Base-by-base conservation (phyloP, 1,140 invertebrate species). In the Metopolophium dirhodum region DNA sequence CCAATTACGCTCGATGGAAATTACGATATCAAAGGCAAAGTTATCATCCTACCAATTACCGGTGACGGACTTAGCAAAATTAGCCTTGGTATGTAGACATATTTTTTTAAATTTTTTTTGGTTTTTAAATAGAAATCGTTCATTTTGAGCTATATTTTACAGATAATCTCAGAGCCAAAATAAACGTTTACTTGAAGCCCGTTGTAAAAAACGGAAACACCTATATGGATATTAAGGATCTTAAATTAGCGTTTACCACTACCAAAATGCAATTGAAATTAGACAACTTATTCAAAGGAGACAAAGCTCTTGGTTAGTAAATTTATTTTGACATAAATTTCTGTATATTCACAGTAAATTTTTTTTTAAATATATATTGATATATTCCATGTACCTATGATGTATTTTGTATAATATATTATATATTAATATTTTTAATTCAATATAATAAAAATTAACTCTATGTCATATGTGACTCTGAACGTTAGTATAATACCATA, bases 241-340 rank as follows among this genome's bases (percentile, higher is more conserved):
- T 94, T 20, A 49, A 93, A 37, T 94, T 94, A 30, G 85, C 86
- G 9, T 94, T 95, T 45, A 94, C 83, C 37, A 94, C 94, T 7
- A 93, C 93, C 1, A 94, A 87, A 68, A 86, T 95, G 35, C 93
- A 93, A 37, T 57, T 95, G 0, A 93, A 93, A 30, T 93, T 95
- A 7, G 94, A 94, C 23, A 94, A 94, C 83, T 89, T 95, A 82
- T 95, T 95, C 94, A 94, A 95, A 90, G 94, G 94, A 82, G 94
- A 95, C 90, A 94, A 95, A 93, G 94, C 94, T 91, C 93, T 95
- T 77, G 94, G 94, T 94, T 18, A 90, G 54, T 90, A 6, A 30
- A 68, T 68, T 68, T 37, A 88, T 37, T 57, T 22, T 2, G 6
- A 47, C 14, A 45, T 86, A 18, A 18, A 86, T 86, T 7, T 77